phyloP scores from a whole-genome alignment of 2,888 invertebrate genomes.

The Ophonus ardosiacus region DNA sequence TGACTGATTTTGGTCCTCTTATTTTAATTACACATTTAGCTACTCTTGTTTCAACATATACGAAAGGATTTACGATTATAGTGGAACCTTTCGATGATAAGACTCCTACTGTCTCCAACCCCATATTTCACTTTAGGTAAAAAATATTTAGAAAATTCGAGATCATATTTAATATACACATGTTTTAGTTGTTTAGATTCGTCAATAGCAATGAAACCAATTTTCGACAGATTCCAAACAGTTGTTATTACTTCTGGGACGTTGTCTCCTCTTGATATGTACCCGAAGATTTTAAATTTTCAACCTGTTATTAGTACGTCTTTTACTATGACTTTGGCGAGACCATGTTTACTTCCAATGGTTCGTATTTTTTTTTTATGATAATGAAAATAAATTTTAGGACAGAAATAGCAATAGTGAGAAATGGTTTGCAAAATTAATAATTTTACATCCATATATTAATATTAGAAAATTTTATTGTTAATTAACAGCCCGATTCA shows the following conservation, averaged over 20 bases:
- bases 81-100: constrained; percentile 99
- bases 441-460: too few relatives aligned
- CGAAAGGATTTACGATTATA: constrained; percentile 97
- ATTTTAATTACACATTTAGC: constrained; percentile 91
- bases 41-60: constrained; percentile 97
- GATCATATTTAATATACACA: not conserved
- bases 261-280: constrained; percentile 98
- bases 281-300: constrained; percentile 99
- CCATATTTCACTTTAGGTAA: constrained; percentile 88
- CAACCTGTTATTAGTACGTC: constrained; percentile 97
- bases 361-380: constrained; percentile 76
- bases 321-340: constrained; percentile 98
- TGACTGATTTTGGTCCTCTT: constrained; percentile 92
- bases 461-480: too few relatives aligned
- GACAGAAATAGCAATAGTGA: too few relatives aligned
- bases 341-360: constrained; percentile 98
- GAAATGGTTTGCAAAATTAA: too few relatives aligned
- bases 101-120: constrained; percentile 93
- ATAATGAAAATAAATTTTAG: not conserved
- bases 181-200: constrained; percentile 94
- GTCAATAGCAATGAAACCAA: constrained; percentile 97
- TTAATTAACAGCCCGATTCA: too few relatives aligned
- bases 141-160: not conserved
- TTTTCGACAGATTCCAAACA: constrained; percentile 97
- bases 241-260: constrained; percentile 99